Conservation (phyloP, 1,140 invertebrate species). For the Euwallacea fornicatus region DNA sequence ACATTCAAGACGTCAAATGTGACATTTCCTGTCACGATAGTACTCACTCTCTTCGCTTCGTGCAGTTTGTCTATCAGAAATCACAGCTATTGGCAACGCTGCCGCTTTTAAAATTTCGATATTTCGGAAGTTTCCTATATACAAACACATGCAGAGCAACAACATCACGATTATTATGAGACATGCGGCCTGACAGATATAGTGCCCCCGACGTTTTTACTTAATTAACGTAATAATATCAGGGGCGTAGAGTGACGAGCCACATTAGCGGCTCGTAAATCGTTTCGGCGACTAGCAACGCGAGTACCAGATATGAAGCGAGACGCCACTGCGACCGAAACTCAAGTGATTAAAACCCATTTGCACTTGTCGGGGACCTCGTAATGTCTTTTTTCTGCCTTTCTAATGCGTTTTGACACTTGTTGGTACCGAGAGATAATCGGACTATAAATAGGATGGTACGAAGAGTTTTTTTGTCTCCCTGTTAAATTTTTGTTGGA, state of each 20-base stretch:
- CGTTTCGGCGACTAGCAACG: not conserved
- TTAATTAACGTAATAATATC: conserved; percentile 32
- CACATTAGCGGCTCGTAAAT: conserved; percentile 15
- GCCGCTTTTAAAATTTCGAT: too few species aligned
- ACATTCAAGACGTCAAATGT: too few species aligned
- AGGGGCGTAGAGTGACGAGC: conserved; percentile 22
- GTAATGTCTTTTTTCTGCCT: conserved; percentile 8
- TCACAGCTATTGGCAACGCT: too few species aligned
- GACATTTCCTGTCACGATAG: too few species aligned
- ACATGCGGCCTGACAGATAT: conserved; percentile 27
- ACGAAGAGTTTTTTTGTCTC: too few species aligned
- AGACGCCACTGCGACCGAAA: not conserved
- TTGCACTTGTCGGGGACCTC: conserved; percentile 14
- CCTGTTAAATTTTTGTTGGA: too few species aligned
- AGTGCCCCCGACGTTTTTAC: conserved; percentile 25
- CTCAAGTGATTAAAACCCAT: not conserved
- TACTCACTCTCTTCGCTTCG: too few species aligned
- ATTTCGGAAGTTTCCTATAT: not conserved
- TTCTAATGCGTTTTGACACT: conserved; percentile 3
- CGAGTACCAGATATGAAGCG: not conserved
- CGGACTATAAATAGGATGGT: conserved; percentile 1
- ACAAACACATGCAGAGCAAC: conserved; percentile 21
- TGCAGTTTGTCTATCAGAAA: too few species aligned
- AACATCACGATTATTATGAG: conserved; percentile 20
- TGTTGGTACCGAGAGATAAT: conserved; percentile 13